Percentiles rank a stretch among this genome's conserved stretches.
phyloP scores from a whole-genome alignment of 2,888 invertebrate species.

The Hypselothyrea guttata region DNA sequence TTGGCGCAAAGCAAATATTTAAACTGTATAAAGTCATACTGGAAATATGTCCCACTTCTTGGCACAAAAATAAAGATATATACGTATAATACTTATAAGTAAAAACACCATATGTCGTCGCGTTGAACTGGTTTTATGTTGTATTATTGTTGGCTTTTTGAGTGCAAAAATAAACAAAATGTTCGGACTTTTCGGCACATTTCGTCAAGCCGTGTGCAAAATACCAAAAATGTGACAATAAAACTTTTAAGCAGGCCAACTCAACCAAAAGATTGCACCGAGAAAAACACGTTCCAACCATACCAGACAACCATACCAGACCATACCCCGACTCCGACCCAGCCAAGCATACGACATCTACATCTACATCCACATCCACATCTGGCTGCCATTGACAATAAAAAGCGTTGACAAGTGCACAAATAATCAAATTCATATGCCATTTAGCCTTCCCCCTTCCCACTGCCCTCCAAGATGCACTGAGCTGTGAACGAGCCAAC shows the following conservation, averaged over 20 bases:
- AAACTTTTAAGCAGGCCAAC: slow-evolving; percentile 52
- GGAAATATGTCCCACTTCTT: slow-evolving; percentile 35
- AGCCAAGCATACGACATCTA: no score
- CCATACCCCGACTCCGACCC: slow-evolving; percentile 1
- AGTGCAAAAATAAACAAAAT: slow-evolving; percentile 66
- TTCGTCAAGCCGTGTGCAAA: slow-evolving; percentile 65
- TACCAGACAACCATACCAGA: background rate
- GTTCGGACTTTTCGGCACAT: slow-evolving; percentile 59
- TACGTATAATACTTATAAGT: no score
- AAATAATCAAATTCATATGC: slow-evolving; percentile 28
- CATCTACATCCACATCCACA: no score
- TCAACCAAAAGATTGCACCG: slow-evolving; percentile 18
- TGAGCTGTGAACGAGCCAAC: slow-evolving; percentile 34
- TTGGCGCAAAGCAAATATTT: slow-evolving; percentile 31
- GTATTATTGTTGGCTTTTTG: slow-evolving; percentile 21
- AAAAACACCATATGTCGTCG: slow-evolving; percentile 61
- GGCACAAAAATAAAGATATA: background rate
- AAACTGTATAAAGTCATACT: slow-evolving; percentile 15
- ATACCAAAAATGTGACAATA: slow-evolving; percentile 58
- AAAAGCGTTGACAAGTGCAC: slow-evolving; percentile 62
- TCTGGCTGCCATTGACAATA: slow-evolving; percentile 45
- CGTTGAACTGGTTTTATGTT: slow-evolving; percentile 60
- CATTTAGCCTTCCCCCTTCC: slow-evolving; percentile 1
- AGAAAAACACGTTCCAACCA: slow-evolving; percentile 49
- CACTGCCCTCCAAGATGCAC: slow-evolving; percentile 13